Base-by-base conservation (phyloP, 2,797 vertebrate genomes). In the Odontamblyopus rebecca region DNA sequence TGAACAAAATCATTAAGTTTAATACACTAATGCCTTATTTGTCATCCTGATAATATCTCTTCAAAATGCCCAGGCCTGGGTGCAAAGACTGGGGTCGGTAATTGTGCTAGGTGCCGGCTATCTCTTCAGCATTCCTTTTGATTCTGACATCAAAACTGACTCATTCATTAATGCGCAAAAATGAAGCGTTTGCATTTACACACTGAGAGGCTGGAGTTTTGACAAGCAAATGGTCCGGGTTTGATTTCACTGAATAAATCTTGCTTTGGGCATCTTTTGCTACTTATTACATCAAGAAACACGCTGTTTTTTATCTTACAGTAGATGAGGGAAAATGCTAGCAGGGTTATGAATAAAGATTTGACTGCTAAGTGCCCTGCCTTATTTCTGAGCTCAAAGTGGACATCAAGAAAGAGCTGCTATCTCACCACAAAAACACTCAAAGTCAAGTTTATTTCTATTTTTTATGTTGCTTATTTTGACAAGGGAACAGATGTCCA, bases 341-440 rank as follows among this genome's bases (percentile, higher is more conserved):
- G 23, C 67, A 23, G 76, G 75, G 53, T 73, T 69, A 82, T 85
- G 32, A 80, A 78, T 75, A 79, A 65, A 32, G 19, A 70, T 78
- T 71, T 26, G n/a, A 64, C 60, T 59, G 29, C 41, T 26, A 68
- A 61, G 72, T 59, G 66, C 73, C 70, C 61, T 71, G 44, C 71
- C 77, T 67, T 74, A 9, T 35, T 62, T 62, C 18, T 62, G 6
- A 74, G 79, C 76, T 79, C 68, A 75, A 73, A 38, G 35, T 63
- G 61, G 61, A 67, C 72, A 59, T 71, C 53, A 81, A 66, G 73
- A 89, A 80, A 80, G 73, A 83, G 75, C 82, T 82, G 80, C 74
- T 69, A 76, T 80, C 84, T 79, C 72, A 73, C 75, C 79, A 30
- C 27, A 60, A 60, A 60, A 29, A 60, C 27, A 32, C 60, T 61